Evolutionary conservation across 2,888 invertebrate genomes (phyloP), one percentile per base, ranked within the genome.

Genomic region (Drosophila helvetica): DNA sequence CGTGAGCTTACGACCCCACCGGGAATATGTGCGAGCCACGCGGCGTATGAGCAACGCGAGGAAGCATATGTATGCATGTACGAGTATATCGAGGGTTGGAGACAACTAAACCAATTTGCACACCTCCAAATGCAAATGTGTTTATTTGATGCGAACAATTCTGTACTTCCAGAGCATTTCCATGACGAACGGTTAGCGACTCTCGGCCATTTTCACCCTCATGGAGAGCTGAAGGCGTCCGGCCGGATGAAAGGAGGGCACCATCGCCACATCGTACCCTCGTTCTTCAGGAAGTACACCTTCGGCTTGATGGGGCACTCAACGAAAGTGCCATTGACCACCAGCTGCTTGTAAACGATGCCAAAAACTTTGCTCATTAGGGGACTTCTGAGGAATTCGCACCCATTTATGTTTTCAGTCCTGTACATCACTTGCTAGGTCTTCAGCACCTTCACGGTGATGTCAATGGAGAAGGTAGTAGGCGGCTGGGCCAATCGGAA

Each of bases 81-180:
- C 10, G 22, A 22, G 30, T 9, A 15, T 5, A 15, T 12, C 5
- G 33, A 33, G 68, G 68, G 54, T 56, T 63, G 64, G 64, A 71
- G 63, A 69, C 65, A 71, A 47, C 48, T 66, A 67, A 67, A 78
- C 55, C 74, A 77, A 68, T 79, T 77, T 79, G 58, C 80, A 74
- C 74, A 48, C 55, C 52, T 55, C 48, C 43, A 43, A 43, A 69
- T 69, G 25, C 48, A 27, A 67, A 72, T 72, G 15, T 54, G 50
- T 75, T 67, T 72, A 72, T 72, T 73, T 55, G 19, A 22, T n/a
- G 15, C 71, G 43, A 9, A 43, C 50, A 51, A 80, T 38, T 42
- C 47, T 76, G 47, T 74, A 79, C 17, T 45, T 71, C 74, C 80
- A 83, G 2, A 63, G 19, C 66, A 83, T 56, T 18, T 71, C 71